Conservation (phyloP, 1,140 invertebrate genomes). For the Drosophila novamexicana region DNA sequence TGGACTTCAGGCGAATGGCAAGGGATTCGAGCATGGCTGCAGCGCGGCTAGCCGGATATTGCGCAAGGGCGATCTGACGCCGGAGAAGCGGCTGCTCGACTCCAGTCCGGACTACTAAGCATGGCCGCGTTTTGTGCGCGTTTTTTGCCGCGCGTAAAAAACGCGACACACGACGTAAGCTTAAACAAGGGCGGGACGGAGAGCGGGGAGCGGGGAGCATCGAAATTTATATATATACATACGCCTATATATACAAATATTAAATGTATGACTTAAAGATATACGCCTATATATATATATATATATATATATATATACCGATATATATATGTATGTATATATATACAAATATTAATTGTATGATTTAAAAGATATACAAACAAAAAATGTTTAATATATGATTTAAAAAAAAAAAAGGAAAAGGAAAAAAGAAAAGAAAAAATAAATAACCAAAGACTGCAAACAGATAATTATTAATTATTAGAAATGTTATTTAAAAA, state of each 20-base stretch:
- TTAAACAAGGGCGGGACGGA: background rate
- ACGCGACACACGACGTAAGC: conserved; percentile 25
- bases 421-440: conserved; percentile 46
- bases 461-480: conserved; percentile 85
- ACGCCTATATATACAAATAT: conserved; percentile 40
- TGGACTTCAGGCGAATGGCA: conserved; percentile 50
- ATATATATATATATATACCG: background rate
- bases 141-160: conserved; percentile 64
- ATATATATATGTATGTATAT: conserved; percentile 5
- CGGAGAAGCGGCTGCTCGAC: conserved; percentile 86
- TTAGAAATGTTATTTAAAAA: conserved; percentile 84
- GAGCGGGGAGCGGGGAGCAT: background rate
- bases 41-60: conserved; percentile 78
- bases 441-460: conserved; percentile 85
- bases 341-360: conserved; percentile 28
- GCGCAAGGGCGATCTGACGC: conserved; percentile 84
- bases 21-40: conserved; percentile 70
- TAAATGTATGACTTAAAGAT: conserved; percentile 49
- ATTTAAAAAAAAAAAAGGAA: conserved; percentile 28
- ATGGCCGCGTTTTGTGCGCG: conserved; percentile 41
- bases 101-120: conserved; percentile 85
- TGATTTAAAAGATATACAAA: conserved; percentile 34
- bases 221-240: conserved; percentile 12
- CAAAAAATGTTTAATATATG: conserved; percentile 54
- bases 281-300: conserved; percentile 18